phyloP scores from a whole-genome alignment of 2,888 invertebrate genomes.

The Andricus curvator region DNA sequence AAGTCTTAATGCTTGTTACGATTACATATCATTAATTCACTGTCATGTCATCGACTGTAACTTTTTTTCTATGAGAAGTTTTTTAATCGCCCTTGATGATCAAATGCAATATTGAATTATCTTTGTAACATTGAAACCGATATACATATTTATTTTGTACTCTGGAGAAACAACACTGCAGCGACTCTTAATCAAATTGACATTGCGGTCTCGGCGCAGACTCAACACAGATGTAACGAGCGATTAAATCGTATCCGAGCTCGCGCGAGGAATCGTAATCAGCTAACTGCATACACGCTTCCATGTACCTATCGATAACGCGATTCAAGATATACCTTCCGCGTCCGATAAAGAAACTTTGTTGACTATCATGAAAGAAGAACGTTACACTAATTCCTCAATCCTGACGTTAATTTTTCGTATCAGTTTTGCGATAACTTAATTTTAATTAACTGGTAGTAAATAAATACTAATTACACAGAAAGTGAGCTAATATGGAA shows the following conservation, averaged over 20 bases:
- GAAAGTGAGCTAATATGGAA: background rate
- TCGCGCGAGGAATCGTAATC: slow-evolving; percentile 24
- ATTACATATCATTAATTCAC: too few species aligned
- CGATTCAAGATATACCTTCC: background rate
- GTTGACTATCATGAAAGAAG: background rate
- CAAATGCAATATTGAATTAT: background rate
- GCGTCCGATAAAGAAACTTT: background rate
- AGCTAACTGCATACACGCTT: background rate
- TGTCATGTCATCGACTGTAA: background rate
- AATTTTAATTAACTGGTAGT: background rate
- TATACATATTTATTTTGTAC: background rate
- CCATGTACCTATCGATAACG: slow-evolving; percentile 4
- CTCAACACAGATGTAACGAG: slow-evolving; percentile 5
- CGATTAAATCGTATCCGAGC: slow-evolving; percentile 19
- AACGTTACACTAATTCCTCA: background rate
- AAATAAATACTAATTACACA: background rate
- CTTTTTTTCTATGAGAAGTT: background rate
- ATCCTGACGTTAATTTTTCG: too few species aligned
- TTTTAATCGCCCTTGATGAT: background rate
- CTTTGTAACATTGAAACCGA: background rate
- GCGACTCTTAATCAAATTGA: slow-evolving; percentile 13
- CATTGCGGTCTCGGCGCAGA: background rate
- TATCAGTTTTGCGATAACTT: background rate
- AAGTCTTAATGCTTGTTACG: too few species aligned
- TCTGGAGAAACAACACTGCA: background rate